Evolutionary conservation across 2,797 vertebrate species (phyloP).

Genomic region (Babyrousa celebensis): DNA sequence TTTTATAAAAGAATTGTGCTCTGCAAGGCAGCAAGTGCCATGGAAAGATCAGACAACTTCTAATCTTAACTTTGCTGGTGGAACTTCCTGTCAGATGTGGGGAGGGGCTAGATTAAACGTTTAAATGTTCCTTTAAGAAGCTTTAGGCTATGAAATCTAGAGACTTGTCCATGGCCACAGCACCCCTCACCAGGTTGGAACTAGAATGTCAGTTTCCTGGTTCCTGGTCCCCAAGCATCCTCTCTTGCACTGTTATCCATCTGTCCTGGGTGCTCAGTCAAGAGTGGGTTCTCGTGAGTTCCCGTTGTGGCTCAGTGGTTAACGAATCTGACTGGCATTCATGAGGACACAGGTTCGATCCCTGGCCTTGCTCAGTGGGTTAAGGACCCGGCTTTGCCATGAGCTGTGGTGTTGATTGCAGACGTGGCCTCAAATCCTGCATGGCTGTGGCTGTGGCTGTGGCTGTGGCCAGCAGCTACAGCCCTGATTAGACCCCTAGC

Average conservation of each 20-base stretch:
- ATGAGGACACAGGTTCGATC: no score
- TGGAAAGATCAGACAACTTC: not conserved
- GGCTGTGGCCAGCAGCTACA: no score
- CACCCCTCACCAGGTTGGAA: not conserved
- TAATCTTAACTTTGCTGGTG: not conserved
- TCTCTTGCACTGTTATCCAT: not conserved
- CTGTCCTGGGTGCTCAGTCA: not conserved
- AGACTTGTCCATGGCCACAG: not conserved
- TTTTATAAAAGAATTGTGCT: not conserved
- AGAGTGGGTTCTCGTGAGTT: not conserved
- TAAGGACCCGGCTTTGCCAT: no score
- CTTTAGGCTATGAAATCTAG: not conserved
- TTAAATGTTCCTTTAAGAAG: not conserved
- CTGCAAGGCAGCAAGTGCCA: not conserved
- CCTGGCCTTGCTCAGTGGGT: no score
- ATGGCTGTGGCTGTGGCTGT: no score
- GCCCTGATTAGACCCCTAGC: no score
- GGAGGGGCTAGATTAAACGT: not conserved
- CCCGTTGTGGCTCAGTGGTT: not conserved
- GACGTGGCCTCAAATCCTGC: not conserved
- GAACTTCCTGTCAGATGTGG: not conserved
- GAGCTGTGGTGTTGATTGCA: no score
- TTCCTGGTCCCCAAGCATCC: not conserved
- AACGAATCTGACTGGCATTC: not conserved
- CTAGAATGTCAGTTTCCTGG: not conserved